Evolutionary conservation across 2,113 vertebrate genomes (phyloP), one percentile per base, ranked within the genome.

Genomic region (Nibea albiflora): DNA sequence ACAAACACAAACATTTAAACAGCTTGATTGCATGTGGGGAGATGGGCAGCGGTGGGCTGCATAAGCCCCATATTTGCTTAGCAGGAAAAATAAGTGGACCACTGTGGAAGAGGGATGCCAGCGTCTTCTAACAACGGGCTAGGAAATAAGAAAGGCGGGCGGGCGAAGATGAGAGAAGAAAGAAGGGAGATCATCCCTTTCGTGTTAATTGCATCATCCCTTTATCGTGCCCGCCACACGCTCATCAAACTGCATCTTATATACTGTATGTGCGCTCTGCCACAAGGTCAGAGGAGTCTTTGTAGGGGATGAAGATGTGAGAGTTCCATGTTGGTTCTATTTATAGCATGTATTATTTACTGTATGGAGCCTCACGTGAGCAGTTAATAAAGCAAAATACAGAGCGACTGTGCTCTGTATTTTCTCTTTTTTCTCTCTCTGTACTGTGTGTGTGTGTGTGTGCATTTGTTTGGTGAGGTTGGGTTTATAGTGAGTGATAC

Each of bases 1-100:
- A 83, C 78, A 66, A 88, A 86, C 82, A 81, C 90, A 92, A 91
- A 92, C 90, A 92, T 92, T 93, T 89, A 89, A 91, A 92, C 84
- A 88, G 88, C 89, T 84, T 89, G 86, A 88, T 89, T 90, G 89
- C 85, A 80, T 74, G 78, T 73, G 78, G 50, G 81, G 62, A 73
- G 57, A 56, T n/a, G 77, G 60, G 53, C 74, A 62, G 31, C 15
- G 57, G 84, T 35, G 83, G 81, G 75, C 53, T 65, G 57, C 78
- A 66, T 83, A 90, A 85, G 83, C 78, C 54, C 64, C 26, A 4
- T 75, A 70, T 91, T 91, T 91, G 86, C 90, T 84, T 24, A 84
- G 79, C 78, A 84, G 75, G 82, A 85, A 82, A 85, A 86, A 92
- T 83, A 56, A 89, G 80, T 49, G 56, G 71, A 88, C 78, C 74